A percentile compares a stretch with the other conserved stretches of the same genome.
Evolutionary conservation across 2,797 vertebrate species (phyloP).

Genomic region (Aeoliscus strigatus): DNA sequence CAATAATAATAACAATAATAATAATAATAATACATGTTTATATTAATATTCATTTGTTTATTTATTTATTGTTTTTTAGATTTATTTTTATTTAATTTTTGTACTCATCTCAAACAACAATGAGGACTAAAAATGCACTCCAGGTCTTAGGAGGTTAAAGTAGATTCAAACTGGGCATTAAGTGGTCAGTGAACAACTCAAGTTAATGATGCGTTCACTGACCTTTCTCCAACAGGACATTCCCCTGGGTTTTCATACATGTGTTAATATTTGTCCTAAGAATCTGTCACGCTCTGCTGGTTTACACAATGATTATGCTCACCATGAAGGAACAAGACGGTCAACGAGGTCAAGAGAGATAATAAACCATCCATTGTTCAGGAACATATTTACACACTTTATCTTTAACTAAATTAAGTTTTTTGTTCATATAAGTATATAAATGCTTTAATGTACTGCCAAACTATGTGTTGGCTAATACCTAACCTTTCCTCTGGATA

Average conservation of each 20-base stretch:
- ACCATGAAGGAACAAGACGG: conserved; percentile 16
- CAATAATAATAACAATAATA: too few relatives aligned
- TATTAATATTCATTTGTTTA: too few relatives aligned
- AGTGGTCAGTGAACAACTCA: conserved; percentile 7
- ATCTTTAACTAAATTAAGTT: background rate
- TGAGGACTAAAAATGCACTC: too few relatives aligned
- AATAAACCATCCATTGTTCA: background rate
- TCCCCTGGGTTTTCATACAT: conserved; percentile 12
- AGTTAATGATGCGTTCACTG: conserved; percentile 33
- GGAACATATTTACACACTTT: background rate
- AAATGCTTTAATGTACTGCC: conserved; percentile 3
- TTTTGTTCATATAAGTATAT: conserved; percentile 6
- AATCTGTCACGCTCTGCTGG: conserved; percentile 18
- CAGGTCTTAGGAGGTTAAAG: too few relatives aligned
- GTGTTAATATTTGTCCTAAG: conserved; percentile 50
- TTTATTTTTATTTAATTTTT: too few relatives aligned
- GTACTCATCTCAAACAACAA: too few relatives aligned
- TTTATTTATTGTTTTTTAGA: too few relatives aligned
- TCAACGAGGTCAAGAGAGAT: conserved; percentile 17
- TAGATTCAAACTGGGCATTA: background rate
- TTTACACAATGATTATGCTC: background rate
- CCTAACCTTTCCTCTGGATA: conserved; percentile 29
- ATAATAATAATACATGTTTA: too few relatives aligned
- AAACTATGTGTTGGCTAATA: background rate
- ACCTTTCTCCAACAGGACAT: conserved; percentile 28